Conservation (phyloP, 2,113 vertebrate genomes). For the Shinisaurus crocodilurus region DNA sequence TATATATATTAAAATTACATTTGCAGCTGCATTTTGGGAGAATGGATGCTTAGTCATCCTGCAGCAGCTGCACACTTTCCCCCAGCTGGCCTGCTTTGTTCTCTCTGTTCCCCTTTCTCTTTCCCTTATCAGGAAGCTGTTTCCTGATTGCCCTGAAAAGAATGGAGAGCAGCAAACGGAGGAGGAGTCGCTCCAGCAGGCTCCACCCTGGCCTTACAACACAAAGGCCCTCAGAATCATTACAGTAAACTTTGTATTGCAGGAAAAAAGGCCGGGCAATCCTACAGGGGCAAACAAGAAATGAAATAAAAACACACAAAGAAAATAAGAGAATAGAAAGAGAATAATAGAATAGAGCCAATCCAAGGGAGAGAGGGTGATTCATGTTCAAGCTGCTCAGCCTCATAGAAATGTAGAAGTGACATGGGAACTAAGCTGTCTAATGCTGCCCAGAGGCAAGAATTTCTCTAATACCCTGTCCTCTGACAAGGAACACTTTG, state of each 20-base stretch:
- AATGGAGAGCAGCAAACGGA: neutral
- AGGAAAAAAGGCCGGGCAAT: neutral
- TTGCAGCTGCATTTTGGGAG: neutral
- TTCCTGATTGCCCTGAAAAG: slow-evolving; percentile 17
- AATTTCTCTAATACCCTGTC: no score
- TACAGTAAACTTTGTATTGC: slow-evolving; percentile 21
- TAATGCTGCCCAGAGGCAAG: no score
- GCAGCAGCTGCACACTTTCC: no score
- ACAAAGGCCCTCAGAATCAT: slow-evolving; percentile 2
- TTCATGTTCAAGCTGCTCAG: neutral
- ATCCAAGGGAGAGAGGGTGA: neutral
- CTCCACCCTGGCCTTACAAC: neutral
- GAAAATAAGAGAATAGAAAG: no score
- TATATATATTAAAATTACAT: no score
- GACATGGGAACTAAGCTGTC: neutral
- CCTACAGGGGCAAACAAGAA: neutral
- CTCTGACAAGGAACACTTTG: no score
- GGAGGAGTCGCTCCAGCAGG: neutral
- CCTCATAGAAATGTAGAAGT: neutral
- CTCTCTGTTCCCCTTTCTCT: neutral
- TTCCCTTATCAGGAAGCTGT: slow-evolving; percentile 4
- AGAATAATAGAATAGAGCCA: neutral
- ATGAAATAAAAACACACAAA: neutral
- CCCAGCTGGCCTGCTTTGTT: neutral
- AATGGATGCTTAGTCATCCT: neutral